Base-by-base conservation (phyloP, 2,113 vertebrate species). In the Patagioenas fasciata region DNA sequence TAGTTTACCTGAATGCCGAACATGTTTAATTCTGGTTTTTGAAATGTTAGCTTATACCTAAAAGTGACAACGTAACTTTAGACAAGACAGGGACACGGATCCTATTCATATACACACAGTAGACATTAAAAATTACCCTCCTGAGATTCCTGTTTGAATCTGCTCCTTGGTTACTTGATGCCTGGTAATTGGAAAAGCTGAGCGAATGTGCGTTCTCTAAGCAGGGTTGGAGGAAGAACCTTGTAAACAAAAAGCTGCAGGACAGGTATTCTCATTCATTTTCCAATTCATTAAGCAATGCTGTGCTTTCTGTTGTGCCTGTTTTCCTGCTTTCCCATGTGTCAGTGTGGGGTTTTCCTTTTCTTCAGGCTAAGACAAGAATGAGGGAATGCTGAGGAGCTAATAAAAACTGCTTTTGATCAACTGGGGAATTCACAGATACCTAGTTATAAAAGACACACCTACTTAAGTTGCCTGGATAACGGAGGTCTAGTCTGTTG, bases 281-380 rank as follows among this genome's bases (percentile, higher is more conserved):
- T 88, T 75, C 25, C 53, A 90, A 23, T 29, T 84, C 60, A 79
- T 88, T 96, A 85, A 88, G 88, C 75, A 92, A 95, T 72, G 57
- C 53, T 84, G 69, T 90, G 82, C 65, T 95, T 96, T 96, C 53
- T 86, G 38, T 40, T 88, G 51, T 78, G 29, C 67, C 65, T 80
- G 17, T 69, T 94, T 84, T 81, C 83, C 20, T 81, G 24, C 38
- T 91, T 25, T 88, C 34, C 78, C 65, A 29, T 79, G 48, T 81
- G 69, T 87, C 88, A 93, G 10, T 81, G 65, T 47, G 88, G 72
- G 85, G 28, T 84, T 96, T 96, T 92, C 92, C 83, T 93, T 58
- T 72, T 84, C 40, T 95, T 95, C 93, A 88, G 72, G 91, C 83
- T 86, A 81, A 86, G 61, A 75, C 88, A 94, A 84, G 91, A 74